Percentiles rank a stretch among this genome's conserved stretches.
Conservation (phyloP, 2,888 invertebrate species). For the Scaptomyza cyrtandrae region DNA sequence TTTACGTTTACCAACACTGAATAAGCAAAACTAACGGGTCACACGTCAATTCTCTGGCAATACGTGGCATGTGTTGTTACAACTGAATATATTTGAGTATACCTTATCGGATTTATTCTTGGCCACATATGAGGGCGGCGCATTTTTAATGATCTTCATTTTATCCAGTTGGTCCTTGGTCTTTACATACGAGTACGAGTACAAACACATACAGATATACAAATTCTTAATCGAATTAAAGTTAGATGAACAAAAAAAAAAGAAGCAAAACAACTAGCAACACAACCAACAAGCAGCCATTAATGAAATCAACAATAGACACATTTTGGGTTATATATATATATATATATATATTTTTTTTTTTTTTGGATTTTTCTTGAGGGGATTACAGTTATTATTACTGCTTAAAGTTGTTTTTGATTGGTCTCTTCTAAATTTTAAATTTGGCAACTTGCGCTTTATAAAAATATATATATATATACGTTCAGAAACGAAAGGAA, state of each 20-base stretch:
- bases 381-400: conserved; percentile 9
- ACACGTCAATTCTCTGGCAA: conserved; percentile 31
- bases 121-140: conserved; percentile 93
- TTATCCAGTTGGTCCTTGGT: conserved; percentile 87
- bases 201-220: conserved; percentile 30
- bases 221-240: conserved; percentile 27
- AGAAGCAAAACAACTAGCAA: conserved; percentile 22
- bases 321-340: conserved; percentile 3
- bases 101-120: conserved; percentile 95
- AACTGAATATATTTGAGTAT: conserved; percentile 53
- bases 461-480: conserved; percentile 25
- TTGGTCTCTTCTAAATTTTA: conserved; percentile 32
- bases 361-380: conserved; percentile 10
- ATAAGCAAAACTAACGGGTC: conserved; percentile 40
- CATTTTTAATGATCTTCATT: conserved; percentile 92
- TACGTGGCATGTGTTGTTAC: conserved; percentile 4
- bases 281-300: conserved; percentile 9
- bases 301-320: conserved; percentile 31
- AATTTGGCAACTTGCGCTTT: conserved; percentile 32
- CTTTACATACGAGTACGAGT: conserved; percentile 84
- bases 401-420: conserved; percentile 9
- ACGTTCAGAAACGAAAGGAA: conserved; percentile 30
- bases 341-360: not conserved
- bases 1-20: conserved; percentile 73
- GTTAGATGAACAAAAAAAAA: not conserved